phyloP scores from a whole-genome alignment of 2,113 vertebrate species.

The Ranitomeya imitator region DNA sequence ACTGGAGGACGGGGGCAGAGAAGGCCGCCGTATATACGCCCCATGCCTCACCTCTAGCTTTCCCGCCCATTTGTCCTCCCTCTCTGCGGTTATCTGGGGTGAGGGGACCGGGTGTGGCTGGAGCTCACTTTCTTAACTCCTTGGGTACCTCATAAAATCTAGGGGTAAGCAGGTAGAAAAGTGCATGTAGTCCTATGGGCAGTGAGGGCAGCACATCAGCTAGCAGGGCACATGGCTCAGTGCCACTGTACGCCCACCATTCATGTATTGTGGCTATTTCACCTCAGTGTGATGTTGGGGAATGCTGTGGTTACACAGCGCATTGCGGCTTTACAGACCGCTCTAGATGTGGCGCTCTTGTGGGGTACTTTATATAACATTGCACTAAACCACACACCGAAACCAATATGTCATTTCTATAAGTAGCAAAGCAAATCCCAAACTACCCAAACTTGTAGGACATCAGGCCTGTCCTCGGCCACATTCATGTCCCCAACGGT shows the following conservation, averaged over 20 bases:
- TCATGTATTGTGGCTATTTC: too few species aligned
- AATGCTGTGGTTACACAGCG: background rate
- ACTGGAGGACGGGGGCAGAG: background rate
- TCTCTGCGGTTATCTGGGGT: slow-evolving; percentile 59
- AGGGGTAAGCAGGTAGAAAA: background rate
- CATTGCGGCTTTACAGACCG: background rate
- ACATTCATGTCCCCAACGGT: too few species aligned
- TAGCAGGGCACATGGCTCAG: too few species aligned
- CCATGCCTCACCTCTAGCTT: slow-evolving; percentile 57
- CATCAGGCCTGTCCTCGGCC: too few species aligned
- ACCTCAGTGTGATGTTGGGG: background rate
- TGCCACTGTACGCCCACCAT: too few species aligned
- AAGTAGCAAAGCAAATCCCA: too few species aligned
- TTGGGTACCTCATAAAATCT: slow-evolving; percentile 4
- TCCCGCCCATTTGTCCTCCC: slow-evolving; percentile 15
- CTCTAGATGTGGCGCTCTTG: background rate
- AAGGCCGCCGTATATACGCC: slow-evolving; percentile 19
- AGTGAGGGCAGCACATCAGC: too few species aligned
- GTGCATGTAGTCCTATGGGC: background rate
- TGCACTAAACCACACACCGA: background rate
- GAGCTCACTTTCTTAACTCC: slow-evolving; percentile 26
- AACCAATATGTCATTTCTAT: too few species aligned
- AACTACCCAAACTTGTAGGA: too few species aligned
- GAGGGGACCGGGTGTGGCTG: slow-evolving; percentile 56
- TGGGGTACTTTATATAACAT: background rate